phyloP scores from a whole-genome alignment of 2,113 vertebrate species.

The Lycocorax pyrrhopterus region DNA sequence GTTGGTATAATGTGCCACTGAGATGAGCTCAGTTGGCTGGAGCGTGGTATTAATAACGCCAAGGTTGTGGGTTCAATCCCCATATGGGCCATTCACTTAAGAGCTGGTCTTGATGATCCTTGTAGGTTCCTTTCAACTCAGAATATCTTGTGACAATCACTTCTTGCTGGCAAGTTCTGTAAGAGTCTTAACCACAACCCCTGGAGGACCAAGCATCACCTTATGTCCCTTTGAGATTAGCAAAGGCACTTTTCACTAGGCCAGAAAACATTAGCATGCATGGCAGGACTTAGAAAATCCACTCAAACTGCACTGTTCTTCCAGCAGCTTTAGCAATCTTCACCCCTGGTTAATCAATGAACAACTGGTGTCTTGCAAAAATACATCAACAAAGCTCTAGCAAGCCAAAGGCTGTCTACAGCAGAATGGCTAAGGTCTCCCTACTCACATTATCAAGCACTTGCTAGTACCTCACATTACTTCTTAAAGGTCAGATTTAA shows the following conservation, averaged over 20 bases:
- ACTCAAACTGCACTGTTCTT: background rate
- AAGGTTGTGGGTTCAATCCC: background rate
- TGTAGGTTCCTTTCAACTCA: background rate
- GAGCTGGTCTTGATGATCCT: background rate
- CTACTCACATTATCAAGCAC: fast-evolving
- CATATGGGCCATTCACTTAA: background rate
- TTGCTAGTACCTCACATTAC: background rate
- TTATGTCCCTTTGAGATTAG: background rate
- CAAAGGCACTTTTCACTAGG: background rate
- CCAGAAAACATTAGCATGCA: background rate
- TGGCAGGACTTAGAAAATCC: background rate
- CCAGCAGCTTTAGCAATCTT: background rate
- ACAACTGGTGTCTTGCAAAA: background rate
- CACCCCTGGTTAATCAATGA: background rate
- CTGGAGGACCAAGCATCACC: background rate
- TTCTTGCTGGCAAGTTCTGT: background rate
- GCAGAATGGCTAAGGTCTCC: background rate
- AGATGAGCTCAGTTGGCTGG: background rate
- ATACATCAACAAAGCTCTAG: background rate
- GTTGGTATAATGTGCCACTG: background rate
- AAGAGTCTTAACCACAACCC: background rate
- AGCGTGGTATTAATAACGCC: fast-evolving
- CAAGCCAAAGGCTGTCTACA: background rate
- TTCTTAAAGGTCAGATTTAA: background rate
- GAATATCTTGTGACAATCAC: background rate